These are phyloP conservation scores for Rhabdomys dilectus DNA, from an alignment of 2,113 vertebrate species.

Conservation along the genomic window DNA sequence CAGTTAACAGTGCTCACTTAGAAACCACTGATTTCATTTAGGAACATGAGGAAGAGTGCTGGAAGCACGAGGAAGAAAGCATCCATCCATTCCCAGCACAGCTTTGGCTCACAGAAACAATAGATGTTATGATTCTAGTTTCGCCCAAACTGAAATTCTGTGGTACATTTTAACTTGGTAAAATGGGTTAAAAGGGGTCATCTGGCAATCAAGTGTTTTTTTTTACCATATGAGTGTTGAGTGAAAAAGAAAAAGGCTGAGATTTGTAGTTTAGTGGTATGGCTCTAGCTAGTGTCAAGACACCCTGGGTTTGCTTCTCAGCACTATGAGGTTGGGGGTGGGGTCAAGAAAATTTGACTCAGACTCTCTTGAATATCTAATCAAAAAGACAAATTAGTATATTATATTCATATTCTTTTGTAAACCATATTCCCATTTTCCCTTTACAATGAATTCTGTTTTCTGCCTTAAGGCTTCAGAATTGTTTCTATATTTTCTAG, in stretches of 20 bases:
- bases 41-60: background rate
- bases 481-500: background rate
- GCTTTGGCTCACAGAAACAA: background rate
- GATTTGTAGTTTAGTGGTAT: background rate
- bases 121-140: background rate
- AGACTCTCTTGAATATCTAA: background rate
- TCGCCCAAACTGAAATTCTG: background rate
- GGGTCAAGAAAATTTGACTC: background rate
- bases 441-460: background rate
- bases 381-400: conserved; percentile 21
- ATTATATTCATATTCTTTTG: conserved; percentile 1
- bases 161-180: conserved; percentile 28
- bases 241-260: background rate
- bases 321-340: background rate
- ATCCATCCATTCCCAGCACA: background rate
- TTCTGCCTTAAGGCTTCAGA: background rate
- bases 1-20: background rate
- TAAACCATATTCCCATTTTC: background rate
- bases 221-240: background rate
- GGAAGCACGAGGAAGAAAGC: background rate
- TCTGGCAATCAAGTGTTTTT: conserved; percentile 8
- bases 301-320: background rate
- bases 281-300: background rate
- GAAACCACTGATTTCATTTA: background rate
- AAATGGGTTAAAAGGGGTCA: background rate